Evolutionary conservation across 1,140 invertebrate genomes (phyloP), one percentile per base, ranked within the genome.

Genomic region (Pygmarrhopalites habei): DNA sequence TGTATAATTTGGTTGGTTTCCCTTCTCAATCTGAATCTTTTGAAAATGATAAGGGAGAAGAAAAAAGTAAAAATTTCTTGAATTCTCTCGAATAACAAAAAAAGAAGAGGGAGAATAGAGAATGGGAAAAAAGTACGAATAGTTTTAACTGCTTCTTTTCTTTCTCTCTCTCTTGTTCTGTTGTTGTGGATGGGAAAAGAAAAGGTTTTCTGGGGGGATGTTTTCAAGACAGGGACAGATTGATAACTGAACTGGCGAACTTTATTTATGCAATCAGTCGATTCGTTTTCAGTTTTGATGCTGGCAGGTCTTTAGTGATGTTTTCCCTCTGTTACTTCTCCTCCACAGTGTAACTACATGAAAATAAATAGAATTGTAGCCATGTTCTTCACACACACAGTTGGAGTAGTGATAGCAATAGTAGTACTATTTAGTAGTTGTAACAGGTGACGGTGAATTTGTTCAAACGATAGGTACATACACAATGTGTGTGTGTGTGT

Each of bases 211-310:
- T 5, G 23, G 7, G 12, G 23, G 10, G 14, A 19, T 49, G 12
- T 21, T 49, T 7, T 7, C 46, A 19, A 49, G 46, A 23, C 46
- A 19, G 19, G 23, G 14, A 23, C 46, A 19, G 46, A 49, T 23
- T 49, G 46, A 14, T 49, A 49, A 49, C 46, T 49, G 46, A 7
- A 21, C 46, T 49, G 10, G 46, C 12, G 46, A 49, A 19, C 46
- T 49, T 49, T 49, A 23, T 49, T 49, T 49, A 49, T 49, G 23
- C 14, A 49, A 49, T 49, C 35, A 39, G 35, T 7, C 35, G 17
- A 17, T 39, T 39, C 10, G 10, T 7, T 10, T 39, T 10, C 17
- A 39, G 17, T 12, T 19, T 49, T 49, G 46, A 49, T 15, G 7
- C 7, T 49, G 46, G 12, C 12, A 49, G 23, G 23, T 21, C 46